Percentiles rank a stretch among this genome's conserved stretches.
Evolutionary conservation across 2,113 vertebrate genomes (phyloP).

Genomic region (Crotalus horridus): DNA sequence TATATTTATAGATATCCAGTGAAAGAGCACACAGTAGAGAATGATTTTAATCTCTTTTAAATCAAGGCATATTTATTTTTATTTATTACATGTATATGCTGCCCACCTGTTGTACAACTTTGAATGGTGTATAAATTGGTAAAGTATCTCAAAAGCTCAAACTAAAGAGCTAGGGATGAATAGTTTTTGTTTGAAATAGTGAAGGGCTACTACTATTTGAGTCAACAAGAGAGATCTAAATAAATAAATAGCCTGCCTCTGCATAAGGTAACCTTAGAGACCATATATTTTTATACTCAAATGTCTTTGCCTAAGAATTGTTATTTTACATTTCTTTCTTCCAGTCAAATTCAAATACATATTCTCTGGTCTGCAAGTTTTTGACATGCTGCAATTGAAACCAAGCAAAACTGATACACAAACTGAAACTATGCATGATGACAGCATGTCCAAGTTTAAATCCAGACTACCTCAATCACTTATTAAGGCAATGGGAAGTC

Average conservation of each 20-base stretch:
- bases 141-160: not conserved
- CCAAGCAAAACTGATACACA: not conserved
- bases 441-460: not conserved
- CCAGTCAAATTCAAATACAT: not conserved
- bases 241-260: not conserved
- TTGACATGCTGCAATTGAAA: not conserved
- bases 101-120: not conserved
- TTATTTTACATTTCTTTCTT: not conserved
- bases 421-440: not conserved
- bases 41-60: not conserved
- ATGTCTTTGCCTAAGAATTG: not conserved
- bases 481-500: not conserved
- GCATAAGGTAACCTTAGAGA: not conserved
- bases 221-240: not conserved
- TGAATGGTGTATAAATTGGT: not conserved
- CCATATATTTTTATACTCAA: not conserved
- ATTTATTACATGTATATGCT: not conserved
- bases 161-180: not conserved
- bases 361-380: not conserved
- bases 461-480: not conserved
- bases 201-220: not conserved
- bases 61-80: not conserved
- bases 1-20: not conserved
- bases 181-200: not conserved
- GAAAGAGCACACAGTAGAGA: not conserved